phyloP scores from a whole-genome alignment of 2,113 vertebrate genomes.

The Hassar affinis region DNA sequence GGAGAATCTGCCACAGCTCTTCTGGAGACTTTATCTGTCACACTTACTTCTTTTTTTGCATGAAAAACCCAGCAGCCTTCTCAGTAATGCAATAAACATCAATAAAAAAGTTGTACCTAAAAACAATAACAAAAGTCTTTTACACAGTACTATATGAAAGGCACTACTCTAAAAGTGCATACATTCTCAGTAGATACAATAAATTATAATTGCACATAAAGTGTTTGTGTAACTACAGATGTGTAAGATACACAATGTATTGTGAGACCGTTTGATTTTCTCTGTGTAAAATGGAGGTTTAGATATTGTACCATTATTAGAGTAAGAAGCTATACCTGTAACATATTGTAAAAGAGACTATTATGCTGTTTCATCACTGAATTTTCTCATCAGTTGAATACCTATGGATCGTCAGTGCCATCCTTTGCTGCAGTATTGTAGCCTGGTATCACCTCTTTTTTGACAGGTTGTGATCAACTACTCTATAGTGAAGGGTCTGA shows the following conservation, averaged over 20 bases:
- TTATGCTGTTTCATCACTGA: not conserved
- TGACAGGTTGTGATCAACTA: slow-evolving; percentile 97
- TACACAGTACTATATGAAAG: not conserved
- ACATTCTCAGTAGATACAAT: not conserved
- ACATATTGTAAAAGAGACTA: not conserved
- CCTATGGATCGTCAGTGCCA: not conserved
- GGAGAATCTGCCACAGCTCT: too few relatives aligned
- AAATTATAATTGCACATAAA: not conserved
- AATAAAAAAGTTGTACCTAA: too few relatives aligned
- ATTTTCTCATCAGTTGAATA: not conserved
- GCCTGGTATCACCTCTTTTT: not conserved
- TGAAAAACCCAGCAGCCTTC: too few relatives aligned
- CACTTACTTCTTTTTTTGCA: too few relatives aligned
- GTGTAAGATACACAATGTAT: not conserved
- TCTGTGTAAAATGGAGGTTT: not conserved
- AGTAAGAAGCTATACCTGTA: not conserved
- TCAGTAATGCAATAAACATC: too few relatives aligned
- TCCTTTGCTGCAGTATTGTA: not conserved
- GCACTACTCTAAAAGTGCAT: not conserved
- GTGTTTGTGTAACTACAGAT: not conserved
- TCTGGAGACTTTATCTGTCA: too few relatives aligned
- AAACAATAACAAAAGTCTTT: too few relatives aligned
- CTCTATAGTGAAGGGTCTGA: slow-evolving; percentile 97
- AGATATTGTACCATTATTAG: not conserved
- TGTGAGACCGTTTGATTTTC: not conserved